phyloP scores from a whole-genome alignment of 1,140 invertebrate genomes.

The Drosophila miranda region DNA sequence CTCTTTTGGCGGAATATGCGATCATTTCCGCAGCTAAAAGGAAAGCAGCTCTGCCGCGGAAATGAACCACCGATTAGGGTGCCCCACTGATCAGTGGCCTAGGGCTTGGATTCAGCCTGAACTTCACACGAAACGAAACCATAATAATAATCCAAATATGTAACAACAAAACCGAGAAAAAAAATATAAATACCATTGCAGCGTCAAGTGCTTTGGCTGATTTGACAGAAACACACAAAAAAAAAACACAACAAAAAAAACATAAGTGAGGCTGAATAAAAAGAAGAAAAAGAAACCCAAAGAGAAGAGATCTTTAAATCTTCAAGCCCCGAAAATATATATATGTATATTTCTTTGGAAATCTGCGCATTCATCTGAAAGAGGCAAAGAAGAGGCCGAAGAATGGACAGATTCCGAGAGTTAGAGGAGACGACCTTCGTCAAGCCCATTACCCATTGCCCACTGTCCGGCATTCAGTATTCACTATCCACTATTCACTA shows the following conservation, averaged over 20 bases:
- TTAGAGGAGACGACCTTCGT: constrained; percentile 43
- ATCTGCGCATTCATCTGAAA: constrained; percentile 76
- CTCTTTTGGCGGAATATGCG: constrained; percentile 76
- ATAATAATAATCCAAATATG: constrained; percentile 8
- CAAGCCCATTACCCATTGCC: constrained; percentile 35
- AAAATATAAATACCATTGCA: constrained; percentile 49
- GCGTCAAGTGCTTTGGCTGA: constrained; percentile 72
- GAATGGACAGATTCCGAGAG: constrained; percentile 17
- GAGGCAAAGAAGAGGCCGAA: constrained; percentile 40
- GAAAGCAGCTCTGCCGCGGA: constrained; percentile 70
- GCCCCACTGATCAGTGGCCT: constrained; percentile 41
- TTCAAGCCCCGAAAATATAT: constrained; percentile 41
- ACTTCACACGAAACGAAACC: not conserved
- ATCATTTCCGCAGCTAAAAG: constrained; percentile 71
- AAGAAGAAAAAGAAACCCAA: constrained; percentile 19
- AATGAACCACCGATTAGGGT: constrained; percentile 75
- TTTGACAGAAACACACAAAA: constrained; percentile 47
- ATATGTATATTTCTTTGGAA: constrained; percentile 68
- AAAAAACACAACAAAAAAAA: constrained; percentile 15
- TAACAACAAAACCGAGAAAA: constrained; percentile 36
- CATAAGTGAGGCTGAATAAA: constrained; percentile 2
- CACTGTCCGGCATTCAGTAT: not conserved
- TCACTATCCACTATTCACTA: not conserved
- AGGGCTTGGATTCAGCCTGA: constrained; percentile 23
- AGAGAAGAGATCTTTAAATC: constrained; percentile 50